Evolutionary conservation across 1,140 invertebrate species (phyloP).

Genomic region (Sinella curviseta): DNA sequence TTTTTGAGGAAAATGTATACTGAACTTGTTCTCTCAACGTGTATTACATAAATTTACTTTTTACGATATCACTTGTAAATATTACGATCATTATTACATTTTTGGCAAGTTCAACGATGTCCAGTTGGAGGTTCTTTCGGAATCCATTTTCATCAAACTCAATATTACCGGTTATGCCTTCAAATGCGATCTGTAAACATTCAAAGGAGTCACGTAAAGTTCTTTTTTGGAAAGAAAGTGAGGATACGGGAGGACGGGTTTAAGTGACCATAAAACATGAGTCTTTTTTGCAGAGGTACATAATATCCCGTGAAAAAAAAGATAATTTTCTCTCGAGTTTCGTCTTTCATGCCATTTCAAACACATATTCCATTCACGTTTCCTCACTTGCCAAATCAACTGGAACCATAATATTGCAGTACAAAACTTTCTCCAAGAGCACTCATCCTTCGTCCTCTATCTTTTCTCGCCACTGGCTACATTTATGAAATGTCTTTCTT

Average conservation of each 20-base stretch:
- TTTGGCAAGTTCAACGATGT: constrained; percentile 83
- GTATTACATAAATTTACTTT: background rate
- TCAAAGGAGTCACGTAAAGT: too few species aligned
- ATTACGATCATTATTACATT: constrained; percentile 53
- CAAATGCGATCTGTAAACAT: constrained; percentile 75
- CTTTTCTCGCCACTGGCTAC: background rate
- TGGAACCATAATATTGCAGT: background rate
- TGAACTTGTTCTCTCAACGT: background rate
- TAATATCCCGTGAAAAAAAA: too few species aligned
- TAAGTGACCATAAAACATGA: constrained; percentile 1
- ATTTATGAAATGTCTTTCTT: too few species aligned
- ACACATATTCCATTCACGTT: background rate
- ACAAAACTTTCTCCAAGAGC: background rate
- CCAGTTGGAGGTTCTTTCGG: constrained; percentile 83
- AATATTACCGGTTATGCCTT: constrained; percentile 86
- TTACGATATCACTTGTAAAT: too few species aligned
- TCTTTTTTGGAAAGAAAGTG: background rate
- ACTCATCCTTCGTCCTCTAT: background rate
- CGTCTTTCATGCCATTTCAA: background rate
- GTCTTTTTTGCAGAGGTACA: too few species aligned
- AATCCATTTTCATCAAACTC: constrained; percentile 88
- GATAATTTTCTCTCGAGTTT: background rate
- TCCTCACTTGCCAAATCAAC: background rate
- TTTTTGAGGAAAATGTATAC: background rate
- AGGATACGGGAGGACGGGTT: background rate